These are phyloP conservation scores for Drosophila eohydei DNA, from an alignment of 2,888 invertebrate species.

Conservation along the genomic window DNA sequence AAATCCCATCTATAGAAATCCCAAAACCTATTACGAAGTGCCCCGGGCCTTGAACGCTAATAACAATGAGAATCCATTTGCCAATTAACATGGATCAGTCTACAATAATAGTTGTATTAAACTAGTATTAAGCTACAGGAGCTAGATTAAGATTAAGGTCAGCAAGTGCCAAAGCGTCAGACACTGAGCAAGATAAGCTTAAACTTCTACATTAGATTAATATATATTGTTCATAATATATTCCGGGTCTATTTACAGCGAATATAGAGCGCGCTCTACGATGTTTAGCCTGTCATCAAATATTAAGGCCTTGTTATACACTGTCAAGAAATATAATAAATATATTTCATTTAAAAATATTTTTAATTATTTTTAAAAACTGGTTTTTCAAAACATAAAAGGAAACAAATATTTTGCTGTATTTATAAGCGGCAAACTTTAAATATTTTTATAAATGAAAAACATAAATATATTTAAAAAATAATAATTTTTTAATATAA, in stretches of 20 bases:
- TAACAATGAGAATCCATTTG: slow-evolving; percentile 70
- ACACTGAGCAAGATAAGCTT: slow-evolving; percentile 34
- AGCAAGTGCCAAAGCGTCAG: slow-evolving; percentile 22
- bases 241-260: background rate
- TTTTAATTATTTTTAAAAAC: no score
- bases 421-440: no score
- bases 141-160: background rate
- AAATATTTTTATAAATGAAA: no score
- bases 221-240: background rate
- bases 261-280: background rate
- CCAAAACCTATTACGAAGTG: slow-evolving; percentile 86
- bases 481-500: no score
- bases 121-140: slow-evolving; percentile 7
- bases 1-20: slow-evolving; percentile 88
- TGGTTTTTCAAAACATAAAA: no score
- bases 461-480: no score
- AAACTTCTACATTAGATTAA: slow-evolving; percentile 22
- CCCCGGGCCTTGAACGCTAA: slow-evolving; percentile 82
- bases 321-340: no score
- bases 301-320: background rate
- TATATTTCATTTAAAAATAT: no score
- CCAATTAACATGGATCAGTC: background rate
- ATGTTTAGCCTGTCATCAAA: slow-evolving; percentile 1
- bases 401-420: no score
- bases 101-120: background rate